phyloP scores from a whole-genome alignment of 2,113 vertebrate species.

The Chloebia gouldiae region DNA sequence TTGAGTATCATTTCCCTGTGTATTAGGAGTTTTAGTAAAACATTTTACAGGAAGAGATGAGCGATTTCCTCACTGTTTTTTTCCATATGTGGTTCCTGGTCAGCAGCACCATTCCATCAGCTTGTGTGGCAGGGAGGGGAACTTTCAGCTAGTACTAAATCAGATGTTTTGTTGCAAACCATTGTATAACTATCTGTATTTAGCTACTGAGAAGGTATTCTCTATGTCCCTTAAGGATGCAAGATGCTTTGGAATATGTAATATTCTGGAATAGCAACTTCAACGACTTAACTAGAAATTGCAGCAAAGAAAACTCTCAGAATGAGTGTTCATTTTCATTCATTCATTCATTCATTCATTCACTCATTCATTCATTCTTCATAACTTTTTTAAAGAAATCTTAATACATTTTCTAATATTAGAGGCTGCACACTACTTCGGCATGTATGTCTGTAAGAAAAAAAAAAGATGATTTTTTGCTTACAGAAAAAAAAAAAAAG shows the following conservation, averaged over 20 bases:
- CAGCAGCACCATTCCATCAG: background rate
- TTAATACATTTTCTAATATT: background rate
- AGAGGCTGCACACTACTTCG: background rate
- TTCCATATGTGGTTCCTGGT: background rate
- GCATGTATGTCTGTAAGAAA: background rate
- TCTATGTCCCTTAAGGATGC: background rate
- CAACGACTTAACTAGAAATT: background rate
- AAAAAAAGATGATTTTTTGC: background rate
- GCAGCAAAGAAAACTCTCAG: background rate
- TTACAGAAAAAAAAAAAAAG: background rate
- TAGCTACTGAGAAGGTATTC: background rate
- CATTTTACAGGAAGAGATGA: background rate
- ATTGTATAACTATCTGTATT: background rate
- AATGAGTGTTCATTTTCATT: background rate
- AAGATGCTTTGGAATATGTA: background rate
- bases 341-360: background rate
- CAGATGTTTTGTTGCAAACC: background rate
- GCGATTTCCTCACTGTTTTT: fast-evolving
- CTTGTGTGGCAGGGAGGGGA: background rate
- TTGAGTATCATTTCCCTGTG: background rate
- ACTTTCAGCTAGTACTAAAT: background rate
- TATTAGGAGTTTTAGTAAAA: background rate
- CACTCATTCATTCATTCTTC: background rate
- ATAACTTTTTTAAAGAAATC: background rate
- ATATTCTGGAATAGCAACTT: background rate